Evolutionary conservation across 2,113 vertebrate species (phyloP).

Genomic region (Xiphias gladius): DNA sequence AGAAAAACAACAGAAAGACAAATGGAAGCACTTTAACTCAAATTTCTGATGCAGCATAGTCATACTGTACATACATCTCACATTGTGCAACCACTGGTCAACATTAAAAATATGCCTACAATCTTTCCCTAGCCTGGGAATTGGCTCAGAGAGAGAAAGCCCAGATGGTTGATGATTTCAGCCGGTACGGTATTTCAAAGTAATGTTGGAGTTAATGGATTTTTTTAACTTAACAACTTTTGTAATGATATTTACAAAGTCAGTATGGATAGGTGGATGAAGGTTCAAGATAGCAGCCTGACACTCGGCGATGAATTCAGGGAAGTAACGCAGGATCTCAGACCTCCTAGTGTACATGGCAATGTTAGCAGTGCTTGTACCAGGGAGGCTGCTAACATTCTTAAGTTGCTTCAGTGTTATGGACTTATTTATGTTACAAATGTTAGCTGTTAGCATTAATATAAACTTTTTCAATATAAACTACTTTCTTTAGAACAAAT

Average conservation of each 20-base stretch:
- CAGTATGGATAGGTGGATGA: not conserved
- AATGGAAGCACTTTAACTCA: not conserved
- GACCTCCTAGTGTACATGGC: not conserved
- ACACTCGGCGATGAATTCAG: not conserved
- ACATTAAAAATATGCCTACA: conserved; percentile 2
- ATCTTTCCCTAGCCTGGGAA: not conserved
- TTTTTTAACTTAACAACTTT: not conserved
- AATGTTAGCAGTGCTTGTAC: not conserved
- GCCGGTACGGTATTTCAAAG: not conserved
- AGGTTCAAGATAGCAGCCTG: not conserved
- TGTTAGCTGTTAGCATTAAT: not conserved
- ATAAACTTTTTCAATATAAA: no score
- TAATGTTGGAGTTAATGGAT: not conserved
- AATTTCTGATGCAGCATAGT: not conserved
- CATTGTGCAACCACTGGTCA: not conserved
- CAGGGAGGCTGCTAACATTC: not conserved
- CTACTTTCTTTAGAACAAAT: no score
- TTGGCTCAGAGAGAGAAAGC: not conserved
- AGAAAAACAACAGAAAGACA: not conserved
- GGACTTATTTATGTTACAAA: not conserved
- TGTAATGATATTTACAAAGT: not conserved
- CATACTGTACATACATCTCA: not conserved
- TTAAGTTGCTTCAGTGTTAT: not conserved
- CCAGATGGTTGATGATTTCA: not conserved
- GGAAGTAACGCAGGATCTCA: not conserved